Evolutionary conservation across 2,113 vertebrate genomes (phyloP).

Genomic region (Butorides virescens): DNA sequence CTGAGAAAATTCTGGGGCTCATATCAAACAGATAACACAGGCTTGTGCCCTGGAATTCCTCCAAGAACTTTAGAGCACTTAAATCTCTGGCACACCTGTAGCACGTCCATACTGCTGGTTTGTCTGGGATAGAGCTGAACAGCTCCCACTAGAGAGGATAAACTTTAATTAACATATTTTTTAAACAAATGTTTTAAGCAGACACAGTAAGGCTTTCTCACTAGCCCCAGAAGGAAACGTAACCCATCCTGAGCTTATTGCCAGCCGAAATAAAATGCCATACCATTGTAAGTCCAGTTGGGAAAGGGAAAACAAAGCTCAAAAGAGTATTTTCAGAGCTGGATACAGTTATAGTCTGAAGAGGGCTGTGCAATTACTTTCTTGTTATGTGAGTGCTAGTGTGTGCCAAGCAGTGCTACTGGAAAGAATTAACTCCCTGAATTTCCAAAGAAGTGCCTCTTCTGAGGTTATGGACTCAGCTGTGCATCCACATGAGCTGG

Average conservation of each 20-base stretch:
- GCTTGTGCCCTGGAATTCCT: background rate
- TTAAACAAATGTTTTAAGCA: background rate
- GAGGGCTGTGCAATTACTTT: background rate
- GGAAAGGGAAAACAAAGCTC: background rate
- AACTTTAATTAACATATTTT: constrained; percentile 3
- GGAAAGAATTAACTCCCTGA: background rate
- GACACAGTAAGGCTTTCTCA: background rate
- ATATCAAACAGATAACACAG: background rate
- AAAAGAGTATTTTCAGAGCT: background rate
- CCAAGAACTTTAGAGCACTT: background rate
- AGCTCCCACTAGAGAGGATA: background rate
- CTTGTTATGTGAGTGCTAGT: background rate
- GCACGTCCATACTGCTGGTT: background rate
- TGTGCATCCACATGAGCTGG: accelerated
- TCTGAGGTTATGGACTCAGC: background rate
- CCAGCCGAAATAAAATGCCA: background rate
- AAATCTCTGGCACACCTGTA: background rate
- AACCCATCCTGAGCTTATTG: background rate
- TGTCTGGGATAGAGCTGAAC: background rate
- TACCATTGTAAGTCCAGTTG: background rate
- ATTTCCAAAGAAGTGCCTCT: background rate
- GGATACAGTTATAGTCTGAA: background rate
- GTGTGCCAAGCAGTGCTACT: background rate
- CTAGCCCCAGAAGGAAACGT: background rate
- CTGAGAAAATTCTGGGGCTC: background rate